Base-by-base conservation (phyloP, 2,888 invertebrate species). In the Nomada ruficornis region DNA sequence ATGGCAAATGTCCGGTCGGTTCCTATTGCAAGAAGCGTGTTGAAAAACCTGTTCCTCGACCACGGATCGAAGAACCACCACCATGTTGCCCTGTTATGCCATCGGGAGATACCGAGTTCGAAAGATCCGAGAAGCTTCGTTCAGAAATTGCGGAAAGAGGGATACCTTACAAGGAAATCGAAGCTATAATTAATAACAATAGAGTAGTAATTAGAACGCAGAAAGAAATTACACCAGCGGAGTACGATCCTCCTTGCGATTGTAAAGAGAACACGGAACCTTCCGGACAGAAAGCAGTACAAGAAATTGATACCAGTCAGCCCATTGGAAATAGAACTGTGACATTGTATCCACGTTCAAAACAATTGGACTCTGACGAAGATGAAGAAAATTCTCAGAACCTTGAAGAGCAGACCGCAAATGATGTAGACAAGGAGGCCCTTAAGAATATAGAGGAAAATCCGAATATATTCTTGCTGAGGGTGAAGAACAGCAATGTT, bases 381-480 rank as follows among this genome's bases (percentile, higher is more conserved):
- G 15, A 47, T 3, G 18, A 11, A 0, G 1, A 1, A 5, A 1
- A 1, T 0, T 1, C 0, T 11, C 0, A 4, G 1, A 1, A 36
- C 7, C 7, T 5, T 7, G 7, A 7, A 7, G 36, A 36, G 36
- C 36, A 9, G 36, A 36, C 36, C 36, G 36, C 7, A 1, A 0
- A 36, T 7, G 0, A 36, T 36, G 7, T 36, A 36, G 36, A 7
- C 7, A 36, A 47, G 15, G 47, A 47, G 15, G 15, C 47, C 13
- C 11, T 13, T 1, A 47, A 47, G 47, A 52, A 62, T 1, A 7
- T 18, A 2, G 90, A 91, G 44, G 91, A 91, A 47, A 94, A 94
- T 88, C 93, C 93, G 0, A 93, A 94, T 78, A 89, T 92, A 26
- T 94, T 93, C 68, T 23, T 91, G 0, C 78, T 94, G 7, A 90